Evolutionary conservation across 2,113 vertebrate species (phyloP), one percentile per base, ranked within the genome.

Genomic region (Halichoeres trimaculatus): DNA sequence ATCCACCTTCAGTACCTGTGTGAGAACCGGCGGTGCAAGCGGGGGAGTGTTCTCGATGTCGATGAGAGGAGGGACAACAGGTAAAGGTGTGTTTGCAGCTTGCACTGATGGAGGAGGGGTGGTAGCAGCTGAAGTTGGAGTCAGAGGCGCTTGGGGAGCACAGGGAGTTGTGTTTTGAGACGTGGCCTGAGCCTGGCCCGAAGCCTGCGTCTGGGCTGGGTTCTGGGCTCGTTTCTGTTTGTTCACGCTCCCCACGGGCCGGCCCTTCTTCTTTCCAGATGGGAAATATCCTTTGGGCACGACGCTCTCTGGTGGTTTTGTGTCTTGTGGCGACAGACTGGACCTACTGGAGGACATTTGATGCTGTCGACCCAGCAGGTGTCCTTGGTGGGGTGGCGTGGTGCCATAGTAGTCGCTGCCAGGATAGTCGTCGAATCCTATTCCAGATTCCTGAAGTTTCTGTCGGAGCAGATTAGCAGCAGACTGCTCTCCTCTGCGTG

Each of bases 281-380:
- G 98, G 97, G 78, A 99, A 99, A 89, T 99, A 99, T 5, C 97
- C 98, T 91, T 97, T 99, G 7, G 96, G 96, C 77, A 97, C 96
- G 30, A 54, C 0, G 76, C 5, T 93, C 0, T 95, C 94, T 10
- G 64, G 35, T 1, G 34, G 43, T 72, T 94, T 95, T 12, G 85
- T 74, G 52, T 94, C 93, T 76, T 88, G 92, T 36, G 88, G 83
- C 0, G 92, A 90, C 65, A 89, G 64, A 77, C 85, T 85, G 64
- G 82, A 88, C 78, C 92, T 86, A 57, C 84, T 36, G 50, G 92
- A 91, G 36, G 86, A 86, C 86, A 93, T 84, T 55, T 92, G 93
- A 86, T 87, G 83, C 36, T 91, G 93, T 72, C 90, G 85, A 74
- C 76, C 91, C 63, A 94, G 71, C 22, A 93, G 73, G 80, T 93